Conservation (phyloP, 1,140 invertebrate species). For the Apis florea region DNA sequence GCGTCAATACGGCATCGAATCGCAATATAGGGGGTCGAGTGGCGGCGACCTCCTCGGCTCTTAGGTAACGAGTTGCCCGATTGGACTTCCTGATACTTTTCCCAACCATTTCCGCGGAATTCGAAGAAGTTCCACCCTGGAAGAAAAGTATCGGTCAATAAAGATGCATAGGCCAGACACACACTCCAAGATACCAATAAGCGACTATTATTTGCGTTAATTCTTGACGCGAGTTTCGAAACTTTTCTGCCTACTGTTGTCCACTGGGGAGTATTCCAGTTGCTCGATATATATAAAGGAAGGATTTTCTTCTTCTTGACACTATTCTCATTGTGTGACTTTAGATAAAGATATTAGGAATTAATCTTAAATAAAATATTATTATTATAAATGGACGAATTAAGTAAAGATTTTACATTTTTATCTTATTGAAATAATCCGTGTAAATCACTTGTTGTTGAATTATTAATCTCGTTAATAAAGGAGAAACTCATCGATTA, state of each 20-base stretch:
- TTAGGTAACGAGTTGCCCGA: slow-evolving; percentile 65
- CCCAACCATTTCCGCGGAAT: slow-evolving; percentile 50
- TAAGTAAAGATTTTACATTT: too few species aligned
- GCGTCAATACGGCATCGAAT: slow-evolving; percentile 53
- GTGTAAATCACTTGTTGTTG: too few species aligned
- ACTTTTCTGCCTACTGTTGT: slow-evolving; percentile 48
- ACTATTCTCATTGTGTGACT: neutral
- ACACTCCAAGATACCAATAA: slow-evolving; percentile 65
- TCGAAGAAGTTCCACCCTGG: slow-evolving; percentile 53
- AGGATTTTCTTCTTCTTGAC: slow-evolving; percentile 23
- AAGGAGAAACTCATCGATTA: too few species aligned
- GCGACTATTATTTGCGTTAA: slow-evolving; percentile 66
- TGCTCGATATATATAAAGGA: neutral
- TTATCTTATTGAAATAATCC: too few species aligned
- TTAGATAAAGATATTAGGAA: too few species aligned
- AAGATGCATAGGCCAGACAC: slow-evolving; percentile 47
- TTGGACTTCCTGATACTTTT: slow-evolving; percentile 65
- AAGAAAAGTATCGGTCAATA: slow-evolving; percentile 66
- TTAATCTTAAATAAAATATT: neutral
- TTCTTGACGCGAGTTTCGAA: slow-evolving; percentile 49
- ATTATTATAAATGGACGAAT: neutral
- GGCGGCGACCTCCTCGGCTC: slow-evolving; percentile 32
- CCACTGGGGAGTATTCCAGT: neutral
- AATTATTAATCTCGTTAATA: too few species aligned
- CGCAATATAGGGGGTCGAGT: slow-evolving; percentile 56